Evolutionary conservation across 2,113 vertebrate species (phyloP).

Genomic region (Daubentonia madagascariensis): DNA sequence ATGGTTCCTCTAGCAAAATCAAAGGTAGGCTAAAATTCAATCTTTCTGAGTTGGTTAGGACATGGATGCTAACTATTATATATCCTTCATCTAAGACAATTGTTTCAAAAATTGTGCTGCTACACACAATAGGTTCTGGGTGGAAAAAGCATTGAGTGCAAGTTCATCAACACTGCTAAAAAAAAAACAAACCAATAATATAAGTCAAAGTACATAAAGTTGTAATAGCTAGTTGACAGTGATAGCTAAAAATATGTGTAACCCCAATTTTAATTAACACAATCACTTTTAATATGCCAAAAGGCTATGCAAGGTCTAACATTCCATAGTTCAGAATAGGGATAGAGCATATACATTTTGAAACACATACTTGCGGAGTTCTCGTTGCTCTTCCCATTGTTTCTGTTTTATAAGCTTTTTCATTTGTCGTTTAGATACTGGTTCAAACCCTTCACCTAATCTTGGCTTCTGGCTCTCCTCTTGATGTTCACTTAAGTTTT

Average conservation of each 20-base stretch:
- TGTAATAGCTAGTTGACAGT: not conserved
- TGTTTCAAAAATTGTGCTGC: not conserved
- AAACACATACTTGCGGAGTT: constrained; percentile 90
- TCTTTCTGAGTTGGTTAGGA: not conserved
- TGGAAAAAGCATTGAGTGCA: not conserved
- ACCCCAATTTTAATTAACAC: not conserved
- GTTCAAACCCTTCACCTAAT: constrained; percentile 44
- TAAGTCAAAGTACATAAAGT: not conserved
- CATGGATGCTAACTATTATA: not conserved
- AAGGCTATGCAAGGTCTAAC: not conserved
- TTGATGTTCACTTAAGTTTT: not conserved
- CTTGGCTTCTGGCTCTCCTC: constrained; percentile 43
- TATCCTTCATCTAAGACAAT: not conserved
- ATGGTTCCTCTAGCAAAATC: not conserved
- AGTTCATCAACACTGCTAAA: not conserved
- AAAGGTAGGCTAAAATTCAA: not conserved
- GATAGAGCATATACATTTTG: not conserved
- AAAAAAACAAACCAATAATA: not conserved
- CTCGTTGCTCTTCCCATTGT: constrained; percentile 96
- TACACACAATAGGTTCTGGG: not conserved
- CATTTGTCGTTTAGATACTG: constrained; percentile 92
- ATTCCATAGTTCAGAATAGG: not conserved
- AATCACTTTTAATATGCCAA: not conserved
- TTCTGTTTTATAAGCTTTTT: constrained; percentile 94
- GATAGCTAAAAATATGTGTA: not conserved